Base-by-base conservation (phyloP, 2,888 invertebrate genomes). In the Isotomurus palustris region DNA sequence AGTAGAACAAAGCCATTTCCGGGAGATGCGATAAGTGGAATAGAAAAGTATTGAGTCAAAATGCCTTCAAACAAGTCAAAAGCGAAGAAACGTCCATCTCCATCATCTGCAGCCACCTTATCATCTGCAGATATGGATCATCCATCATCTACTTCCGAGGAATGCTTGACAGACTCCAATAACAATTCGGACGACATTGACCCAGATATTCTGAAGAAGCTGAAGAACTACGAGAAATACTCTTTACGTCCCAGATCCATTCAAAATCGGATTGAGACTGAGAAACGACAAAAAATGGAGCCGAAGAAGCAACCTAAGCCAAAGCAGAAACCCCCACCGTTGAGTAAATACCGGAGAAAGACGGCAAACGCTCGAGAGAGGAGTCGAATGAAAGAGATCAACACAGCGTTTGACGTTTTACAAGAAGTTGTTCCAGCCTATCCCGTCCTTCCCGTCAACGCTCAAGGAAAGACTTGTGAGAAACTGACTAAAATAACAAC, bases 401-500 rank as follows among this genome's bases (percentile, higher is more conserved):
- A 93, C 77, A 81, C 83, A 60, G 92, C 91, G 1, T 93, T 92
- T 76, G 91, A 91, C 73, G 82, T 84, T 1, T 78, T 93, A 8
- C 80, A 90, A 24, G 80, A 82, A 17, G 87, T 86, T 24, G 85
- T 93, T 12, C 92, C 92, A 1, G 72, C 72, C 21, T 74, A 58
- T 71, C 75, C 45, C 53, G 56, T 62, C 38, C 64, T 64, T 44
- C 72, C 68, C 8, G 66, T 60, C 43, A 69, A 68, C 43, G 66
- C 69, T 38, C 70, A 67, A 21, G 72, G 71, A 44, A 69, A 70
- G 58, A 69, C 38, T 84, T 66, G 84, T 74, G 88, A 89, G 74
- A 89, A 89, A 75, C 78, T 90, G 64, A 92, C 92, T 47, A 92
- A 92, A 78, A 92, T 92, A 70, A 90, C 91, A 3, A 91, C 91